Evolutionary conservation across 2,888 invertebrate genomes (phyloP).

Genomic region (Rugalucina vietnamica): DNA sequence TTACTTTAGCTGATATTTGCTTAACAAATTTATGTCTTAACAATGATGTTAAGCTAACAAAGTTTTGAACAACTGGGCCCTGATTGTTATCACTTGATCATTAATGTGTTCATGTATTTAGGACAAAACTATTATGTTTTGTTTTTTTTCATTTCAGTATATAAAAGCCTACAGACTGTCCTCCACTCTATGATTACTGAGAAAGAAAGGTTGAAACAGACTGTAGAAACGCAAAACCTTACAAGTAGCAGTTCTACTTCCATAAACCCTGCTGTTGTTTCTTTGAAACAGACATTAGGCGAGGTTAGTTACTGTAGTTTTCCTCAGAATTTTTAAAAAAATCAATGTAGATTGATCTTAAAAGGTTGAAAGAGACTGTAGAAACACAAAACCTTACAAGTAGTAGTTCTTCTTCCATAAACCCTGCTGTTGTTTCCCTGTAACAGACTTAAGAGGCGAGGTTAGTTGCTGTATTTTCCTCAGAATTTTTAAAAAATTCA

Average conservation of each 20-base stretch:
- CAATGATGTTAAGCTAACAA: no score
- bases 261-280: constrained; percentile 33
- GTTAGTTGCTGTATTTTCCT: no score
- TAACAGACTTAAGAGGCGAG: constrained; percentile 77
- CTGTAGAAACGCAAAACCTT: constrained; percentile 84
- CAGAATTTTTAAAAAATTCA: no score
- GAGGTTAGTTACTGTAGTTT: no score
- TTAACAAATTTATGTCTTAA: no score
- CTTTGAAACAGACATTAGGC: constrained; percentile 72
- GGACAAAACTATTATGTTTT: neutral
- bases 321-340: no score
- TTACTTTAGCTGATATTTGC: no score
- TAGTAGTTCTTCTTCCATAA: constrained; percentile 4
- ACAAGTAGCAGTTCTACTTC: neutral
- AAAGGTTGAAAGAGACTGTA: constrained; percentile 88
- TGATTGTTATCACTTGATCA: no score
- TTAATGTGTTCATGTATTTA: neutral
- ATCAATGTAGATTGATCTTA: no score
- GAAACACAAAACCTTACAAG: constrained; percentile 79
- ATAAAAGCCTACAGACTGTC: constrained; percentile 85
- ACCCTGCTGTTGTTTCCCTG: constrained; percentile 40
- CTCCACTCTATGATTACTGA: constrained; percentile 84
- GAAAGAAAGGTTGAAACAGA: constrained; percentile 88
- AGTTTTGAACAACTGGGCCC: no score
- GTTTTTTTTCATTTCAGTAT: constrained; percentile 82